Conservation (phyloP, 2,113 vertebrate genomes). For the Salvelinus alpinus region DNA sequence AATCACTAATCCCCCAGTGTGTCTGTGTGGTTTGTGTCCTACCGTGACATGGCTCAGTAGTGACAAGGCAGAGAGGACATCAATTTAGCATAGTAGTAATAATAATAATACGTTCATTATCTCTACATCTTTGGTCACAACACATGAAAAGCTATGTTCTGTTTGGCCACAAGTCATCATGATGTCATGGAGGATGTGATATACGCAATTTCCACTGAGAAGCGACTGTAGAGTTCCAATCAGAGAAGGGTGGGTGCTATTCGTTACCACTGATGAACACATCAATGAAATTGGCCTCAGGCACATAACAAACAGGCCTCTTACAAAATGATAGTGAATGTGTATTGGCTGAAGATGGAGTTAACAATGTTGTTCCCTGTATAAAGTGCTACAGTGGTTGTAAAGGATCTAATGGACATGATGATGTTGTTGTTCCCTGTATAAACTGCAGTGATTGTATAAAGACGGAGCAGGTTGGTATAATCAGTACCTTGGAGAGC, state of each 20-base stretch:
- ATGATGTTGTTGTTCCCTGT: too few relatives aligned
- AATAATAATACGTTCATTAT: too few relatives aligned
- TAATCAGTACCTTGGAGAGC: constrained; percentile 48
- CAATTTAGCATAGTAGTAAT: too few relatives aligned
- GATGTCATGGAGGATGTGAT: not conserved
- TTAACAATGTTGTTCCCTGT: too few relatives aligned
- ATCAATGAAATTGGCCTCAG: not conserved
- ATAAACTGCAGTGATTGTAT: too few relatives aligned
- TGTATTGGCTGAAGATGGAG: not conserved
- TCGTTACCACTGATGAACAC: constrained; percentile 7
- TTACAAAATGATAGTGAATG: constrained; percentile 29
- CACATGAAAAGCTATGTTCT: too few relatives aligned
- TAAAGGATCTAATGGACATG: not conserved
- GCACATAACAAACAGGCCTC: not conserved
- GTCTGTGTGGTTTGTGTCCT: not conserved
- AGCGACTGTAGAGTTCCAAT: constrained; percentile 25
- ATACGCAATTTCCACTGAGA: not conserved
- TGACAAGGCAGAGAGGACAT: too few relatives aligned
- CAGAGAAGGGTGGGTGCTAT: constrained; percentile 3
- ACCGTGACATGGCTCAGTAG: too few relatives aligned
- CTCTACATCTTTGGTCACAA: too few relatives aligned
- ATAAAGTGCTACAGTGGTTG: too few relatives aligned
- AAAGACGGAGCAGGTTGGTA: constrained; percentile 18
- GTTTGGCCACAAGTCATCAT: too few relatives aligned
- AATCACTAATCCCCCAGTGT: constrained; percentile 4